These are phyloP conservation scores for Zaprionus ghesquierei DNA, from an alignment of 1,140 invertebrate genomes.

Conservation along the genomic window DNA sequence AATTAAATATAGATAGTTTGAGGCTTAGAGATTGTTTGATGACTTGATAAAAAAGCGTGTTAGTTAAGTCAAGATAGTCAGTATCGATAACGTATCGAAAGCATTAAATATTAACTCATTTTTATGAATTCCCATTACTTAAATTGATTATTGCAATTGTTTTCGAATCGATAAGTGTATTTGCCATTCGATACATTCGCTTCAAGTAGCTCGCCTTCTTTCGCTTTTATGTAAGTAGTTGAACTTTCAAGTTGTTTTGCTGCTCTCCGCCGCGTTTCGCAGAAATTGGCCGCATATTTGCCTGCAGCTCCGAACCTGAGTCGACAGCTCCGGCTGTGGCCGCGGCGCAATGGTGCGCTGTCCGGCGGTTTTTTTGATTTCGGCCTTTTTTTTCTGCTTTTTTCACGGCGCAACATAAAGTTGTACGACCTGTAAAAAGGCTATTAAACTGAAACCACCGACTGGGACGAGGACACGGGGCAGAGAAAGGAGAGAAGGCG, in stretches of 20 bases:
- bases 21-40: no score
- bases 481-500: neutral
- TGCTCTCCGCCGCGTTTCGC: conserved; percentile 18
- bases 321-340: neutral
- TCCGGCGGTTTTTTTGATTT: conserved; percentile 1
- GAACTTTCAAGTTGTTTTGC: conserved; percentile 35
- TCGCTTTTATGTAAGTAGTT: conserved; percentile 13
- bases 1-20: neutral
- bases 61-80: no score
- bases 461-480: neutral
- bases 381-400: conserved; percentile 6
- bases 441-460: conserved; percentile 72
- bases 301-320: neutral
- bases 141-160: no score
- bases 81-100: neutral
- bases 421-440: conserved; percentile 80
- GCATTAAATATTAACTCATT: neutral
- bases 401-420: conserved; percentile 57
- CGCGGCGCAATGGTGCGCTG: neutral
- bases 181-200: conserved; percentile 4
- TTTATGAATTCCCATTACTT: no score
- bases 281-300: conserved; percentile 49
- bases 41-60: no score
- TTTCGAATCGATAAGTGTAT: conserved; percentile 9
- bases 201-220: neutral